phyloP scores from a whole-genome alignment of 2,113 vertebrate species.

The Elgaria multicarinata region DNA sequence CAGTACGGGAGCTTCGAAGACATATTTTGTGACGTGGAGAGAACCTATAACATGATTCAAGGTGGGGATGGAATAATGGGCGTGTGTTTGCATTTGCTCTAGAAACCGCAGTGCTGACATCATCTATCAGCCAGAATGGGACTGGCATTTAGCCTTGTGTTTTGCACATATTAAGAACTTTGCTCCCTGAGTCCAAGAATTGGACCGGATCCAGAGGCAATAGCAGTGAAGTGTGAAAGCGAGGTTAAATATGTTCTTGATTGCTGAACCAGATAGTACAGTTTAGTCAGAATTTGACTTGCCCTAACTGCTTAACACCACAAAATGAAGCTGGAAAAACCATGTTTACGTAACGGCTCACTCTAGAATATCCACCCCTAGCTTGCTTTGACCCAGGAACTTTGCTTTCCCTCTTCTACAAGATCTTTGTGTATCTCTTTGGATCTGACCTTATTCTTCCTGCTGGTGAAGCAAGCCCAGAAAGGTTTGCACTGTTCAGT shows the following conservation, averaged over 20 bases:
- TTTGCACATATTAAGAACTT: neutral
- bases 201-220: neutral
- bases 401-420: neutral
- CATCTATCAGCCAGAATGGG: neutral
- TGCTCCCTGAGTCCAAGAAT: neutral
- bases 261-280: neutral
- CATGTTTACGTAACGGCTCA: neutral
- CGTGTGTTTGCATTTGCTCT: neutral
- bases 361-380: neutral
- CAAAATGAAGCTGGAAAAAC: neutral
- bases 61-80: neutral
- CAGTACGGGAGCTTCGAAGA: neutral
- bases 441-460: neutral
- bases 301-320: accelerated
- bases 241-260: neutral
- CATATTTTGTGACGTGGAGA: neutral
- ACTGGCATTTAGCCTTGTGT: neutral
- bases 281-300: neutral
- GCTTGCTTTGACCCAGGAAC: neutral
- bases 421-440: neutral
- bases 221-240: neutral
- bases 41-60: neutral
- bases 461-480: neutral
- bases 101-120: neutral
- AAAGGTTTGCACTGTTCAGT: neutral